phyloP scores from a whole-genome alignment of 2,888 invertebrate genomes.

The Eilema sororculum region DNA sequence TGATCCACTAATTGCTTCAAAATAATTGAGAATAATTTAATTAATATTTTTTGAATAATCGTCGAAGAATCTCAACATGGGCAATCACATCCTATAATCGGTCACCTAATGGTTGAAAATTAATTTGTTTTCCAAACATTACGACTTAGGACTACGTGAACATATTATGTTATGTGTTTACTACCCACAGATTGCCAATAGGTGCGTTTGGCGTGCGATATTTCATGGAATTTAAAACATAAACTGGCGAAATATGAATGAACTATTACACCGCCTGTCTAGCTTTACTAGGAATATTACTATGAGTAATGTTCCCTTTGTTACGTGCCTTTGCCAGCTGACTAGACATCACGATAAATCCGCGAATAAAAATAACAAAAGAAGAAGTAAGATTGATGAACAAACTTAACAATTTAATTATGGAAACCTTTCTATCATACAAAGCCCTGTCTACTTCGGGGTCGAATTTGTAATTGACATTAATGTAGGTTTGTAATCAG shows the following conservation, averaged over 20 bases:
- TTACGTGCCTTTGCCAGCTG: neutral
- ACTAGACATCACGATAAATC: neutral
- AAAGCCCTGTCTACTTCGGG: neutral
- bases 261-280: neutral
- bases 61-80: too few relatives aligned
- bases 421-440: neutral
- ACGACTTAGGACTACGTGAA: too few relatives aligned
- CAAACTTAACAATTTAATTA: neutral
- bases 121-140: too few relatives aligned
- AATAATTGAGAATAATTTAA: too few relatives aligned
- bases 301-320: neutral
- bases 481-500: neutral
- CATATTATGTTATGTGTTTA: too few relatives aligned
- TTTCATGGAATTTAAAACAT: neutral
- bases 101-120: too few relatives aligned
- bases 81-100: too few relatives aligned
- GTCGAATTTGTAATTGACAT: neutral
- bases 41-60: too few relatives aligned
- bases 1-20: too few relatives aligned
- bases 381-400: conserved; percentile 1
- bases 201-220: too few relatives aligned
- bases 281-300: neutral
- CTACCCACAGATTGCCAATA: too few relatives aligned
- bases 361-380: neutral
- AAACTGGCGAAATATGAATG: neutral